phyloP scores from a whole-genome alignment of 2,888 invertebrate genomes.

The Sphaerophoria rueppellii region DNA sequence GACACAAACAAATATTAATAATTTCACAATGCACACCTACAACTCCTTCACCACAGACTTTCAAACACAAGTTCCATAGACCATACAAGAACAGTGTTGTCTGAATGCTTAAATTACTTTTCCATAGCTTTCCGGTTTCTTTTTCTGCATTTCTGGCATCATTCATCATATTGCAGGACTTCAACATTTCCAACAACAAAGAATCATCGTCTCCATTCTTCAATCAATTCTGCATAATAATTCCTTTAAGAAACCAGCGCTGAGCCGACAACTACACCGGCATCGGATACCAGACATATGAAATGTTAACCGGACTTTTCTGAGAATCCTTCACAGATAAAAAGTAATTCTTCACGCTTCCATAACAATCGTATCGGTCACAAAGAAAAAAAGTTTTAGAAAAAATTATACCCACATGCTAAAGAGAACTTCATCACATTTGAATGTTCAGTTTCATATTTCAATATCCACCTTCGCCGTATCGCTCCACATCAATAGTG shows the following conservation, averaged over 20 bases:
- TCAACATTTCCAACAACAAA: not conserved
- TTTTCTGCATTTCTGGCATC: conserved; percentile 21
- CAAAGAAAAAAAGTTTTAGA: conserved; percentile 34
- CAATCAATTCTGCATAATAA: conserved; percentile 56
- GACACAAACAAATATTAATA: not conserved
- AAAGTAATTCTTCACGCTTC: conserved; percentile 13
- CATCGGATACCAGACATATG: too few species aligned
- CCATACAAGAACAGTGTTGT: not conserved
- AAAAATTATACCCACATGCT: conserved; percentile 40
- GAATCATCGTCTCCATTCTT: conserved; percentile 9
- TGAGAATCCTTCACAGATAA: conserved; percentile 30
- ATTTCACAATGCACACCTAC: not conserved
- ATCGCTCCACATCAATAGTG: conserved; percentile 15
- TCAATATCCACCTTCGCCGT: conserved; percentile 23
- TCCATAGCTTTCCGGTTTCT: not conserved
- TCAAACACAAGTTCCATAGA: not conserved
- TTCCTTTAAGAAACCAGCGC: conserved; percentile 40
- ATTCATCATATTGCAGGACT: not conserved
- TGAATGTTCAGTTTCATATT: conserved; percentile 13
- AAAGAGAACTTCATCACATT: not conserved
- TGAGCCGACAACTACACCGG: too few species aligned
- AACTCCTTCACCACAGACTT: not conserved
- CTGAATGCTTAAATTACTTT: not conserved
- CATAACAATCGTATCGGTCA: conserved; percentile 25
- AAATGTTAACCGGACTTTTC: conserved; percentile 31